These are phyloP conservation scores for Aythya baeri DNA, from an alignment of 2,113 vertebrate species.

Conservation along the genomic window DNA sequence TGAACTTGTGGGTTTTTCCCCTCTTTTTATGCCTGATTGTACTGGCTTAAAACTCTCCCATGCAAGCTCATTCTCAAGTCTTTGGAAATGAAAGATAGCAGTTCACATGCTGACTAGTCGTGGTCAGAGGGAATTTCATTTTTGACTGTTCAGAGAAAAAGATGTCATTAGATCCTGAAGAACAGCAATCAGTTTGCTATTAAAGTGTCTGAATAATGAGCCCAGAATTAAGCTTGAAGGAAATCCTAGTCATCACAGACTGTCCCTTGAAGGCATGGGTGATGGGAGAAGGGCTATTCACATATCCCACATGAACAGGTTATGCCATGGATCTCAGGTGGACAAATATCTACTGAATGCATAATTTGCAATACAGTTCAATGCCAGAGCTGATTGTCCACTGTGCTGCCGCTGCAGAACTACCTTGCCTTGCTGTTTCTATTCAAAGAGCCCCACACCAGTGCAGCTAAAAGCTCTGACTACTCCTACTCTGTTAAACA, in stretches of 20 bases:
- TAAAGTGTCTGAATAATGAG: neutral
- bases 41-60: neutral
- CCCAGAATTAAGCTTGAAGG: neutral
- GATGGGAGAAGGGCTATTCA: neutral
- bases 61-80: neutral
- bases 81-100: neutral
- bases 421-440: neutral
- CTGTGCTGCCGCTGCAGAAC: neutral
- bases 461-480: neutral
- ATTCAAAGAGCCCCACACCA: neutral
- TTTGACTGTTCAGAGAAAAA: neutral
- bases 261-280: neutral
- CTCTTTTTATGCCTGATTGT: neutral
- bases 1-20: neutral
- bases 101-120: neutral
- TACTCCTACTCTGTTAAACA: neutral
- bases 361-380: neutral
- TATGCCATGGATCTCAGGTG: neutral
- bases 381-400: neutral
- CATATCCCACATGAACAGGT: rapidly evolving
- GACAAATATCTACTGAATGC: neutral
- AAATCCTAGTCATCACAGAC: neutral
- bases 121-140: neutral
- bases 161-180: neutral
- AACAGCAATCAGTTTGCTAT: neutral